phyloP scores from a whole-genome alignment of 1,140 invertebrate species.

The Tetragnatha versicolor region DNA sequence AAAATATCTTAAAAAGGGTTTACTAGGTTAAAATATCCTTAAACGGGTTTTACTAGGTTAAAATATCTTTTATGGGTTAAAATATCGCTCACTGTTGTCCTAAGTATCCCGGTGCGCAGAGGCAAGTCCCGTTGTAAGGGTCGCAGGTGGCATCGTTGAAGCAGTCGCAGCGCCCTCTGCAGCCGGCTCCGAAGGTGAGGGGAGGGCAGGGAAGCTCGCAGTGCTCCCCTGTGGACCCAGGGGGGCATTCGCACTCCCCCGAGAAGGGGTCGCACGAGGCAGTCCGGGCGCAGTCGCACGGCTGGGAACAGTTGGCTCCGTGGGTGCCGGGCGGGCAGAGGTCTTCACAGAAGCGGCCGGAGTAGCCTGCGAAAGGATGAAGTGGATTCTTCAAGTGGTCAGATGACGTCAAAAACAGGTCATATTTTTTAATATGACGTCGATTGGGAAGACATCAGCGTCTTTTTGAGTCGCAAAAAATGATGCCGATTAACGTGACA shows the following conservation, averaged over 20 bases:
- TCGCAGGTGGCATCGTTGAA: constrained; percentile 87
- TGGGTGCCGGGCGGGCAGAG: constrained; percentile 76
- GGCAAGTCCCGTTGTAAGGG: constrained; percentile 76
- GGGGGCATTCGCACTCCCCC: constrained; percentile 63
- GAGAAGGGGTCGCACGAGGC: constrained; percentile 81
- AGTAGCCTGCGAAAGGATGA: constrained; percentile 1
- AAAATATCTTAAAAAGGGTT: too few relatives aligned
- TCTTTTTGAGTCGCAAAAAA: too few relatives aligned
- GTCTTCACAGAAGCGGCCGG: constrained; percentile 75
- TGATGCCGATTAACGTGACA: too few relatives aligned
- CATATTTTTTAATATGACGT: too few relatives aligned
- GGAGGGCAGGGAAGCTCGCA: constrained; percentile 78
- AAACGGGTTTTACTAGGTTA: too few relatives aligned
- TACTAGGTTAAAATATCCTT: too few relatives aligned
- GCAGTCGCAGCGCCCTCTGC: constrained; percentile 78
- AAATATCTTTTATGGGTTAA: too few relatives aligned
- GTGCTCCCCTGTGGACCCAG: constrained; percentile 66
- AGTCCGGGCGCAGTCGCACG: constrained; percentile 89
- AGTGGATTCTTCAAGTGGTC: neutral
- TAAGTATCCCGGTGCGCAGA: constrained; percentile 56
- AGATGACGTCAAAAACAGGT: too few relatives aligned
- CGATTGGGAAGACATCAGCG: too few relatives aligned
- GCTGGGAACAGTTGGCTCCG: constrained; percentile 76
- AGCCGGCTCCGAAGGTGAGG: constrained; percentile 78
- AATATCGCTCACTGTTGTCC: constrained; percentile 60